phyloP scores from a whole-genome alignment of 2,113 vertebrate genomes.

The Cynopterus brachyotis region DNA sequence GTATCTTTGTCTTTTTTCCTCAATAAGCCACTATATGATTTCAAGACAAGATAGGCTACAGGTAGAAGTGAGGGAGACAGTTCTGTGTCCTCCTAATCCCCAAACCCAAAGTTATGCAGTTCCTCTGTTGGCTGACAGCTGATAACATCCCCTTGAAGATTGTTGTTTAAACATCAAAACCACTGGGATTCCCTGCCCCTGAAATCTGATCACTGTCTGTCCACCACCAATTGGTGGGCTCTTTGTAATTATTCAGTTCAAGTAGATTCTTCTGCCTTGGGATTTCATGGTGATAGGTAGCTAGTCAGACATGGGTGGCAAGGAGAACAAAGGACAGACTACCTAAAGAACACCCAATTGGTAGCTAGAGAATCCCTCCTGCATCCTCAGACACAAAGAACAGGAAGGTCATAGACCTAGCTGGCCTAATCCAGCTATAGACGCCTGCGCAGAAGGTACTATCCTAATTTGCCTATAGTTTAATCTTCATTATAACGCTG shows the following conservation, averaged over 20 bases:
- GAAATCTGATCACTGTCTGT: neutral
- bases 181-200: neutral
- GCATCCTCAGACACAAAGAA: no score
- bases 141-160: neutral
- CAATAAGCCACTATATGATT: neutral
- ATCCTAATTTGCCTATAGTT: no score
- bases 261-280: neutral
- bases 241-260: neutral
- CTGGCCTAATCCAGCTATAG: no score
- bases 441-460: no score
- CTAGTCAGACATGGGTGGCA: no score
- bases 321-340: no score
- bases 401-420: no score
- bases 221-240: accelerated
- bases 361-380: no score
- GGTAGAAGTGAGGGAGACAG: neutral
- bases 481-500: no score
- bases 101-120: neutral
- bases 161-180: neutral
- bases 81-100: neutral
- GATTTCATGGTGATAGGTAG: neutral
- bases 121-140: neutral
- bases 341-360: no score
- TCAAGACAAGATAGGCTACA: neutral
- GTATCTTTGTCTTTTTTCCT: neutral